phyloP scores from a whole-genome alignment of 2,797 vertebrate genomes.

The Protonibea diacanthus region DNA sequence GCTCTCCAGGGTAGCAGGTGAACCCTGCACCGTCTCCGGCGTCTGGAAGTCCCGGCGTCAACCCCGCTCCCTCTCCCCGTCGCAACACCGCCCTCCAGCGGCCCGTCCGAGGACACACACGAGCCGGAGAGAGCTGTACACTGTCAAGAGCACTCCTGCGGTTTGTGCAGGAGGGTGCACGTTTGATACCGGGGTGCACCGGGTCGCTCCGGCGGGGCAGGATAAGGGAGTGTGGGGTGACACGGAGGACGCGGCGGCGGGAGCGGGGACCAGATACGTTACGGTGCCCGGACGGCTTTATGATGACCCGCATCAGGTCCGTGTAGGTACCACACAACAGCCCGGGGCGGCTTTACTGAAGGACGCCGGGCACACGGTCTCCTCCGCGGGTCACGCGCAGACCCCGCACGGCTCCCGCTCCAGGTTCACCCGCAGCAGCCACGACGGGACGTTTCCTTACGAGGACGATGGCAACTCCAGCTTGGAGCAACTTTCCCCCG shows the following conservation, averaged over 20 bases:
- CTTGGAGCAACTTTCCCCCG: constrained; percentile 37
- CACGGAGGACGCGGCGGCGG: constrained; percentile 5
- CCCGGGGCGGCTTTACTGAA: not conserved
- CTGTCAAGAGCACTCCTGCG: constrained; percentile 50
- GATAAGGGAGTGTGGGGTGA: constrained; percentile 27
- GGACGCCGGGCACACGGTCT: constrained; percentile 31
- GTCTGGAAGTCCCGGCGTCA: constrained; percentile 76
- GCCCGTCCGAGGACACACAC: constrained; percentile 75
- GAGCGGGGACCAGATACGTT: constrained; percentile 14
- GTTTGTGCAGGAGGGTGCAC: constrained; percentile 68
- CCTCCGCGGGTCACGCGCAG: constrained; percentile 1
- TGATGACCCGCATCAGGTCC: not conserved
- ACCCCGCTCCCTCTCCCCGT: constrained; percentile 67
- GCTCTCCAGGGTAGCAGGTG: constrained; percentile 74
- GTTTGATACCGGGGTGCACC: constrained; percentile 55
- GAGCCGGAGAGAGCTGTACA: constrained; percentile 50
- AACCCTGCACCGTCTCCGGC: constrained; percentile 87
- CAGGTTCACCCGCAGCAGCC: constrained; percentile 73
- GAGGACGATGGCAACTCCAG: constrained; percentile 67
- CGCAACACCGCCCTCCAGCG: constrained; percentile 86
- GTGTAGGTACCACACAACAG: not conserved
- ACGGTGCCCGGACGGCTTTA: not conserved
- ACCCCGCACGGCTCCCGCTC: constrained; percentile 8
- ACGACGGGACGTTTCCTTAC: constrained; percentile 37
- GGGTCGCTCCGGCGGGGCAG: constrained; percentile 35